phyloP scores from a whole-genome alignment of 2,113 vertebrate species.

The Morone chrysops region DNA sequence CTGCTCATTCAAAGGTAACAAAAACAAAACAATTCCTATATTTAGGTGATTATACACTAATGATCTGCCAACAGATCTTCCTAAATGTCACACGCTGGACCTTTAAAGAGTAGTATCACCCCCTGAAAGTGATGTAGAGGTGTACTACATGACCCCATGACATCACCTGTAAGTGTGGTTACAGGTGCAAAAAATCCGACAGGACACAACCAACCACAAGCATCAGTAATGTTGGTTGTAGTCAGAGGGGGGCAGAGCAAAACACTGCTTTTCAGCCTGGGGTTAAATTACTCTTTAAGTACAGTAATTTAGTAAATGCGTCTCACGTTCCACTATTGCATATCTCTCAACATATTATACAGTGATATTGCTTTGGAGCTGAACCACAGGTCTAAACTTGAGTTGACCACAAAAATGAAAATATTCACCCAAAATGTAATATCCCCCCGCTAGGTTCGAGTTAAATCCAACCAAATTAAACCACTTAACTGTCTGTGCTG shows the following conservation, averaged over 20 bases:
- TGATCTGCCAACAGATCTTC: too few relatives aligned
- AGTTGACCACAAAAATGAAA: constrained; percentile 38
- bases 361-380: background rate
- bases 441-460: background rate
- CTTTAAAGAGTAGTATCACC: too few relatives aligned
- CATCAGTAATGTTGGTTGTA: background rate
- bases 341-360: background rate
- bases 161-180: constrained; percentile 18
- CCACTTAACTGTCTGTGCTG: constrained; percentile 31
- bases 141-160: background rate
- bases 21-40: too few relatives aligned
- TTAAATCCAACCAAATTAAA: constrained; percentile 37
- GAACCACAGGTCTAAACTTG: constrained; percentile 14
- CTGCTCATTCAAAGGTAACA: too few relatives aligned
- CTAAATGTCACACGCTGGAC: too few relatives aligned
- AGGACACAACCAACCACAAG: background rate
- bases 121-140: background rate
- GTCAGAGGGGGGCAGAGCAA: background rate
- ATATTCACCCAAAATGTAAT: constrained; percentile 43
- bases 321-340: background rate
- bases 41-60: too few relatives aligned
- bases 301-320: background rate
- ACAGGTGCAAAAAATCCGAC: background rate
- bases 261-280: background rate
- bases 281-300: background rate